Base-by-base conservation (phyloP, 1,140 invertebrate genomes). In the Coptotermes formosanus region DNA sequence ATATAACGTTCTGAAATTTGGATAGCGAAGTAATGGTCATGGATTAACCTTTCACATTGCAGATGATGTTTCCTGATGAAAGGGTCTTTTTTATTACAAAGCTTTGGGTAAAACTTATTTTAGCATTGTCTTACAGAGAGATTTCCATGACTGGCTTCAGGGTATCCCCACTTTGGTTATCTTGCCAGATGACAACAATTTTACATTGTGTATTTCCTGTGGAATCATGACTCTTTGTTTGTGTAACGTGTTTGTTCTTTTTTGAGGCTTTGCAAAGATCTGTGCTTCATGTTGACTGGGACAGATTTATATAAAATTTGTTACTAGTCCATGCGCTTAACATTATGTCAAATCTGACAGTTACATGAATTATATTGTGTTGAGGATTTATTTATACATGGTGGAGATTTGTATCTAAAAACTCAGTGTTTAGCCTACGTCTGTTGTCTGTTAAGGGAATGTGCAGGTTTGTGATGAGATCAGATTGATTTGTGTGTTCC, bases 121-220 rank as follows among this genome's bases (percentile, higher is more conserved):
- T 7, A 75, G n/a, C 64, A 75, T 75, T 75, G n/a, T 75, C 64
- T 75, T 75, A 16, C 64, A 75, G 64, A 75, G 64, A 75, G 64
- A 75, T 75, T 30, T 75, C 64, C 64, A 75, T 75, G 64, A 75
- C 64, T 75, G 64, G 64, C 64, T 75, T 6, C 64, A 75, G n/a
- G 64, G n/a, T n/a, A 75, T 75, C n/a, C 25, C 64, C 25, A 75
- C n/a, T 75, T 25, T 75, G 25, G 7, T 75, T 75, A 75, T 75
- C 59, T 30, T 75, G 14, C 64, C 12, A 64, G 59, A 64, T 8
- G 19, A 23, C 25, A 19, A 3, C 25, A n/a, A 23, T 64, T 19
- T 23, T 64, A 8, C 59, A 75, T 75, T 75, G 64, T 75, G 64
- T 75, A 19, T 21, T 64, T 64, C 11, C 64, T 75, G 14, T 75